phyloP scores from a whole-genome alignment of 2,113 vertebrate genomes.

The Petaurus breviceps region DNA sequence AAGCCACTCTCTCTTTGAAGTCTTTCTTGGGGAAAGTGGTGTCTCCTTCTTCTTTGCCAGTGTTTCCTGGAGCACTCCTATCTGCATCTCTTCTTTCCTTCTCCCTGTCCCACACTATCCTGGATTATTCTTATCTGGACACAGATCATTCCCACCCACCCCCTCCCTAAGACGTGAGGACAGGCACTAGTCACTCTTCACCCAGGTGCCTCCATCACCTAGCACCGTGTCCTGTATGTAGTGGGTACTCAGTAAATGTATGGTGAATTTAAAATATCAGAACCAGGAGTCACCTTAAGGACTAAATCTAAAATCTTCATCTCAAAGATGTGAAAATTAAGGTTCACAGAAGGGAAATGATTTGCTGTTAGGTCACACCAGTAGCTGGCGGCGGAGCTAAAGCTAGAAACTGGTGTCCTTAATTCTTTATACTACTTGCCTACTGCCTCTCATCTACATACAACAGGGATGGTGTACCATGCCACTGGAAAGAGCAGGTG shows the following conservation, averaged over 20 bases:
- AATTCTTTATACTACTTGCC: not conserved
- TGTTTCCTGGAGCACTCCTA: not conserved
- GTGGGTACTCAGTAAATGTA: not conserved
- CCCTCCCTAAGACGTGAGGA: not conserved
- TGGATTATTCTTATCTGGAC: too few relatives aligned
- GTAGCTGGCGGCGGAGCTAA: not conserved
- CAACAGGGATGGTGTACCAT: not conserved
- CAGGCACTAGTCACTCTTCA: not conserved
- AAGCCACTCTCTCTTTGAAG: not conserved
- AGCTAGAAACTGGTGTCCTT: not conserved
- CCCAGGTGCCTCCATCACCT: not conserved
- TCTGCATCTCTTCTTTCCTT: not conserved
- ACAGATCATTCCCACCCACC: too few relatives aligned
- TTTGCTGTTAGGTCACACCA: not conserved
- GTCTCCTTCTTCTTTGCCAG: not conserved
- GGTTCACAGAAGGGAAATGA: not conserved
- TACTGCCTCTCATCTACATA: not conserved
- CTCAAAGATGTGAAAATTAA: not conserved
- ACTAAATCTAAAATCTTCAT: not conserved
- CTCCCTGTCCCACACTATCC: not conserved
- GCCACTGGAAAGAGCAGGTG: not conserved
- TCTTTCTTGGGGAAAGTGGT: not conserved
- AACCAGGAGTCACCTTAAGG: not conserved
- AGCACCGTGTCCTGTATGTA: not conserved
- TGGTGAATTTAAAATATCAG: not conserved